Percentiles rank a stretch among this genome's conserved stretches.
phyloP scores from a whole-genome alignment of 1,140 invertebrate genomes.

The Pogonognathellus flavescens region DNA sequence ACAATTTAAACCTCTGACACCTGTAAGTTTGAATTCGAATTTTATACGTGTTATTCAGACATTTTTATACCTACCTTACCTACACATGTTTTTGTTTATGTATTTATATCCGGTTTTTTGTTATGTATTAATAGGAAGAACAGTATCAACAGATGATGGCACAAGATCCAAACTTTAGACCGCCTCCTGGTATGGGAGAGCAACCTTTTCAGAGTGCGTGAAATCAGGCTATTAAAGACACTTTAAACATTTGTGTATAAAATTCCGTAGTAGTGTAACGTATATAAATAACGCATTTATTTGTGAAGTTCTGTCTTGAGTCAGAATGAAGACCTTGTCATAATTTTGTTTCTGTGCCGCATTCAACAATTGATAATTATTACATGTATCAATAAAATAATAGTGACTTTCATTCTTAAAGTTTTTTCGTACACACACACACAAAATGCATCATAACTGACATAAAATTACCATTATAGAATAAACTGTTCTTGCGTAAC shows the following conservation, averaged over 20 bases:
- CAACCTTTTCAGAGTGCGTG: conserved; percentile 1
- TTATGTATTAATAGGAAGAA: conserved; percentile 60
- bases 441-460: no score
- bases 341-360: no score
- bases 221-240: background rate
- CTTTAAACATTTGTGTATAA: background rate
- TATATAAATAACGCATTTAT: background rate
- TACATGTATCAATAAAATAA: no score
- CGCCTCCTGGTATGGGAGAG: conserved; percentile 18
- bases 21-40: conserved; percentile 70
- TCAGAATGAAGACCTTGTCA: no score
- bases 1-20: conserved; percentile 85
- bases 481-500: no score
- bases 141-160: conserved; percentile 56
- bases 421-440: no score
- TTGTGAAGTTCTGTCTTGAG: no score
- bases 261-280: background rate
- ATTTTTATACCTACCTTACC: background rate
- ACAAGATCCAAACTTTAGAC: conserved; percentile 60
- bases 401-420: no score
- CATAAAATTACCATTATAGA: no score
- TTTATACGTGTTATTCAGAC: background rate
- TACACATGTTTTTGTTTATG: no score
- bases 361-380: no score
- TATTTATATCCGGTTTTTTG: conserved; percentile 4